Conservation (phyloP, 2,888 invertebrate species). For the Cerastis leucographa region DNA sequence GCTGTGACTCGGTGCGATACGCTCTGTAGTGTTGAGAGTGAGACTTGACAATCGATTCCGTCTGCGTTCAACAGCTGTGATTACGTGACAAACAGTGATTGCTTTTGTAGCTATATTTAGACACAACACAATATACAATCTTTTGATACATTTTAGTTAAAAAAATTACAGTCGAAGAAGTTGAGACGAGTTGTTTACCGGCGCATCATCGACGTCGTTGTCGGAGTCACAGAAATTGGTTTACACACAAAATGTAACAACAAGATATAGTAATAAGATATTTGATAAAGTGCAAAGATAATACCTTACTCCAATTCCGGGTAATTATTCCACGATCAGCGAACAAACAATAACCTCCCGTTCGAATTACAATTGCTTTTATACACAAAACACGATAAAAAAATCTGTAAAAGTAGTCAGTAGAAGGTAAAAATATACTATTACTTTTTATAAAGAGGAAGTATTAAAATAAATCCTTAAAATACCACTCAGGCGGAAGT, state of each 20-base stretch:
- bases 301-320: background rate
- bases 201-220: background rate
- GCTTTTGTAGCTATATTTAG: constrained; percentile 25
- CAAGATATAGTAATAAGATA: background rate
- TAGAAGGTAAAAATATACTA: background rate
- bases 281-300: background rate
- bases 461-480: background rate
- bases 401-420: background rate
- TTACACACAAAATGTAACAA: background rate
- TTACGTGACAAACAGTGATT: constrained; percentile 33
- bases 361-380: background rate
- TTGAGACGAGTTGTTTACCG: background rate
- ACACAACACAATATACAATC: background rate
- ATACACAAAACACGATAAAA: background rate
- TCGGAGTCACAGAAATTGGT: background rate
- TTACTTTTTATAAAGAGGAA: background rate
- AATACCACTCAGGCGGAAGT: background rate
- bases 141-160: background rate
- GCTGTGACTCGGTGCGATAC: constrained; percentile 4
- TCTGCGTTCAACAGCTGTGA: constrained; percentile 39
- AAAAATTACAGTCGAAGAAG: background rate
- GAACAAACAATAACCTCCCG: background rate
- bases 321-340: background rate
- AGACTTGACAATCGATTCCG: constrained; percentile 41
- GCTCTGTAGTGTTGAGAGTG: constrained; percentile 18